Base-by-base conservation (phyloP, 2,113 vertebrate genomes). In the Ceyx margarethae region DNA sequence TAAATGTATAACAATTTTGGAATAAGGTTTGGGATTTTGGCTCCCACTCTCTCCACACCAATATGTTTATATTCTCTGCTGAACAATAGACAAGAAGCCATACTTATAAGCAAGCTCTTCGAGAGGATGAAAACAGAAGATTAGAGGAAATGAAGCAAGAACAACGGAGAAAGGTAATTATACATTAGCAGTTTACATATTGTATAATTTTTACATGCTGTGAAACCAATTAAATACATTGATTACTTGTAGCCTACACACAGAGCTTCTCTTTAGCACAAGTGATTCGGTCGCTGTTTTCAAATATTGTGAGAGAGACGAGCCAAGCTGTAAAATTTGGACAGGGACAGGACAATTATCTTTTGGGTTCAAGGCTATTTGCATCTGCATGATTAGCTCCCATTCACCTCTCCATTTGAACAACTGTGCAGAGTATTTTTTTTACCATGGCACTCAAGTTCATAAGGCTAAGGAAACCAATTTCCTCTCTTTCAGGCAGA, bases 101-200 rank as follows among this genome's bases (percentile, higher is more conserved):
- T 21, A 46, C 82, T 48, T 96, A 96, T 28, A 96, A 87, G 56
- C 76, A 97, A 91, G 92, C 83, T 85, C 94, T 91, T 90, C 87
- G 13, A 82, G 94, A 95, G 37, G 92, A 97, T 71, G 97, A 97
- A 94, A 95, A 94, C 54, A 56, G 45, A 61, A 96, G 50, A 81
- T 89, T 97, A 65, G 95, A 97, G 73, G 90, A 96, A 90, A 97
- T 96, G 95, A 98, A 97, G 89, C 95, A 97, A 51, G 94, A 97
- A 64, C 97, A 98, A 78, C 74, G 25, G 42, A 97, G 29, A 64
- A 98, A 98, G 97, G 98, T 98, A 97, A 95, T 93, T 91, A 85
- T 91, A 91, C 78, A 61, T 90, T 68, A 91, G 65, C 25, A 73
- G 46, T 91, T 94, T 92, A 57, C 79, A 82, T 93, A 87, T 82